Conservation (phyloP, 2,888 invertebrate genomes). For the Ichneumoninae sp. region DNA sequence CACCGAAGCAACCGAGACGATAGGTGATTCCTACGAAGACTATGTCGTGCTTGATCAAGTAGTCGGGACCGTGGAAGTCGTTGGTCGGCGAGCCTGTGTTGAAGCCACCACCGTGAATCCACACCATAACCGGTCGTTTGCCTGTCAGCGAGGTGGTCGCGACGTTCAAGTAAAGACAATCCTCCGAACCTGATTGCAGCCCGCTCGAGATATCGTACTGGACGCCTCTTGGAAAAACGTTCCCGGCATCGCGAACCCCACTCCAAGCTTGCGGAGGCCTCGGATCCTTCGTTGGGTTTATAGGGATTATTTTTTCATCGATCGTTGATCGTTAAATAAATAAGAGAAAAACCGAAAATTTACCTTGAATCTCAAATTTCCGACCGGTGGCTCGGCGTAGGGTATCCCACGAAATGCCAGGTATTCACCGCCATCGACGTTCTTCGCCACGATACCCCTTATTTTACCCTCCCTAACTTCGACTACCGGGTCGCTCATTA, state of each 20-base stretch:
- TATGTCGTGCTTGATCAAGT: too few species aligned
- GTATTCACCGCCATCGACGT: conserved; percentile 58
- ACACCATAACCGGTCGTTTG: too few species aligned
- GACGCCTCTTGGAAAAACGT: background rate
- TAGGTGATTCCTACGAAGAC: too few species aligned
- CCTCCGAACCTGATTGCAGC: conserved; percentile 59
- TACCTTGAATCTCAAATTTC: too few species aligned
- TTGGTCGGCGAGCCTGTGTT: conserved; percentile 56
- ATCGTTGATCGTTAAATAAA: too few species aligned
- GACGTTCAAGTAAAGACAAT: conserved; percentile 57
- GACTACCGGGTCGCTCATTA: conserved; percentile 74
- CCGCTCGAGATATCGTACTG: conserved; percentile 22
- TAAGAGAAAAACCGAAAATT: conserved; percentile 60
- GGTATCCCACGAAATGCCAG: too few species aligned
- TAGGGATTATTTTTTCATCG: conserved; percentile 74
- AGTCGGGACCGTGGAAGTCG: conserved; percentile 36
- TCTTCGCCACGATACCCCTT: conserved; percentile 74
- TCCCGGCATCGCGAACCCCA: background rate
- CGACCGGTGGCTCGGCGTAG: too few species aligned
- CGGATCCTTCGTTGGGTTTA: too few species aligned
- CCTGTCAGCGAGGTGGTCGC: conserved; percentile 55
- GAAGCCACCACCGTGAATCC: conserved; percentile 73
- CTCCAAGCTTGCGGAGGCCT: too few species aligned
- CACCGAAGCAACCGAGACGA: too few species aligned
- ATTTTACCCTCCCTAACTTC: conserved; percentile 78